A percentile compares a stretch with the other conserved stretches of the same genome.
These are phyloP conservation scores for Sclerodermus sp. DNA, from an alignment of 2,888 invertebrate genomes.

Conservation along the genomic window DNA sequence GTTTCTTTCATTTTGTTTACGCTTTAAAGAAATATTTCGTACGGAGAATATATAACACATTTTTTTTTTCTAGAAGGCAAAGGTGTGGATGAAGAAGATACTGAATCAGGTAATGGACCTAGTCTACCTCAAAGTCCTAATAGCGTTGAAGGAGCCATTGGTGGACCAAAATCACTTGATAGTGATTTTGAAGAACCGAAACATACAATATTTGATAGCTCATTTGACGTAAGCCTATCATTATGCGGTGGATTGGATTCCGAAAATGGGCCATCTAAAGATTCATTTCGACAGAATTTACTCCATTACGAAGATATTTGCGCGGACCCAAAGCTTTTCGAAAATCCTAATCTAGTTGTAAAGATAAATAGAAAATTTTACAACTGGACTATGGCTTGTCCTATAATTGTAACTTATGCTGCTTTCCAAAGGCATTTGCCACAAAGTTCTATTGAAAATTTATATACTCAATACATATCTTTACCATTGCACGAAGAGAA, in stretches of 20 bases:
- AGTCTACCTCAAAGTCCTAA: slow-evolving; percentile 93
- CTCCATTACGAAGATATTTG: slow-evolving; percentile 63
- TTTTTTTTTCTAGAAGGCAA: too few relatives aligned
- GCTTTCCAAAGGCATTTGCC: slow-evolving; percentile 86
- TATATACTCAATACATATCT: slow-evolving; percentile 44
- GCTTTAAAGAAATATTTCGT: not conserved
- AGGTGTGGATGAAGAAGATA: slow-evolving; percentile 81
- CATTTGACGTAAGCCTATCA: slow-evolving; percentile 70
- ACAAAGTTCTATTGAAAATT: slow-evolving; percentile 53
- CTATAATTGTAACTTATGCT: slow-evolving; percentile 84
- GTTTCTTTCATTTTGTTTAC: not conserved
- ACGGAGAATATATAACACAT: too few relatives aligned
- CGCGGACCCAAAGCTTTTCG: slow-evolving; percentile 73
- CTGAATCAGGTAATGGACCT: slow-evolving; percentile 94
- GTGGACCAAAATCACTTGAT: slow-evolving; percentile 72
- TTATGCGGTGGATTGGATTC: slow-evolving; percentile 71
- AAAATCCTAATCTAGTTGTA: slow-evolving; percentile 82
- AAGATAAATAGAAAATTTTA: slow-evolving; percentile 85
- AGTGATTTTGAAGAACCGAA: slow-evolving; percentile 82
- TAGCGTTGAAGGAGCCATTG: slow-evolving; percentile 77
- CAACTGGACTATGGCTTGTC: slow-evolving; percentile 89
- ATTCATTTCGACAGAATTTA: slow-evolving; percentile 66
- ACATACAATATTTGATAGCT: slow-evolving; percentile 49
- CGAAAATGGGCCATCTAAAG: slow-evolving; percentile 62
- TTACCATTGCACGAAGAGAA: slow-evolving; percentile 46